Conservation (phyloP, 2,888 invertebrate genomes). For the Tipula unca region DNA sequence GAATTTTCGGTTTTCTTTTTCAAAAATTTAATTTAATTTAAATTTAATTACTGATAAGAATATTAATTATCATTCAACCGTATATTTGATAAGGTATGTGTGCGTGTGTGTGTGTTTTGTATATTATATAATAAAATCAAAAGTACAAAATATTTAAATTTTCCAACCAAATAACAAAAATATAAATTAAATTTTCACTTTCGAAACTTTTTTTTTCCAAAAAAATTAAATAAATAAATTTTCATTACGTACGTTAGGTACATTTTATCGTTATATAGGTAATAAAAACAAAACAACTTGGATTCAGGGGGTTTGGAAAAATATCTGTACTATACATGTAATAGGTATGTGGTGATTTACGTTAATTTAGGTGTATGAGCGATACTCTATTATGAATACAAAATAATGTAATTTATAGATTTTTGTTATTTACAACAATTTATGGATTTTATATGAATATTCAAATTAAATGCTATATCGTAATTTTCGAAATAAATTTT, state of each 20-base stretch:
- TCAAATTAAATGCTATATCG: neutral
- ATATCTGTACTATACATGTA: neutral
- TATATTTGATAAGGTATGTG: neutral
- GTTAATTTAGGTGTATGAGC: neutral
- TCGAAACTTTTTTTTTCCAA: neutral
- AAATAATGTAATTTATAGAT: neutral
- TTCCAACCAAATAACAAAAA: neutral
- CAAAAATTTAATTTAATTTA: neutral
- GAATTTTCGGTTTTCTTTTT: neutral
- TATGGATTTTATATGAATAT: neutral
- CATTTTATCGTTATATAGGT: too few species aligned
- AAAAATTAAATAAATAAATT: conserved; percentile 3
- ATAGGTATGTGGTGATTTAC: neutral
- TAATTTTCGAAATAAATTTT: neutral
- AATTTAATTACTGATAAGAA: neutral
- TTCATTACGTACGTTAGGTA: neutral
- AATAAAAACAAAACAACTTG: too few species aligned
- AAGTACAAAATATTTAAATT: neutral
- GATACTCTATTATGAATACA: neutral
- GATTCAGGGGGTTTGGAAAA: neutral
- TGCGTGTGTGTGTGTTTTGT: neutral
- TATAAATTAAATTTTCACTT: neutral
- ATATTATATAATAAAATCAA: neutral
- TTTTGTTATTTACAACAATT: neutral
- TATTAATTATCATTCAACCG: neutral